Evolutionary conservation across 2,113 vertebrate species (phyloP).

Genomic region (Boulengeromyrus knoepffleri): DNA sequence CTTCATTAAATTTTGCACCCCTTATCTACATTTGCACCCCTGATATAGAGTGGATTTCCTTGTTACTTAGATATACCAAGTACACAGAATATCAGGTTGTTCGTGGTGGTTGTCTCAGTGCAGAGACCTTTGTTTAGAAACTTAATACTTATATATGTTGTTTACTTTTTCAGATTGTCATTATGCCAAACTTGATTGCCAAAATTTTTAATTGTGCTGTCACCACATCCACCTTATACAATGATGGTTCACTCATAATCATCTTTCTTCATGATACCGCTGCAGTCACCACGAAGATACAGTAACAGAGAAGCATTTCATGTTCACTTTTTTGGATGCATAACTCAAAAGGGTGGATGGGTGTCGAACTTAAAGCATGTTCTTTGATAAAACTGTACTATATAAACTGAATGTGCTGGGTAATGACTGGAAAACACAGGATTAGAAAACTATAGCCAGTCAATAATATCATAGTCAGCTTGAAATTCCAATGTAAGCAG

Average conservation of each 20-base stretch:
- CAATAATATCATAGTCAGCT: constrained; percentile 19
- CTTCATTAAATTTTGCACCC: background rate
- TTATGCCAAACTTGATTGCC: background rate
- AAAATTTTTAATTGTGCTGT: background rate
- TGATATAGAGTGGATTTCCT: background rate
- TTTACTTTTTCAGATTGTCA: background rate
- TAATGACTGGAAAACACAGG: constrained; percentile 31
- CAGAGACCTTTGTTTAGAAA: background rate
- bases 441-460: constrained; percentile 27
- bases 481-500: background rate
- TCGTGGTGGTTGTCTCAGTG: background rate
- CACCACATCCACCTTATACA: background rate
- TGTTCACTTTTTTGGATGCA: background rate
- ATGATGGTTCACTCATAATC: background rate
- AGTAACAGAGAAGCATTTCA: background rate
- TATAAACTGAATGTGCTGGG: constrained; percentile 28
- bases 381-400: constrained; percentile 6
- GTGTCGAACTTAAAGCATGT: constrained; percentile 21
- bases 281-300: background rate
- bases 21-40: background rate
- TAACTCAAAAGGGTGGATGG: background rate
- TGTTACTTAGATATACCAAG: background rate
- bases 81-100: background rate
- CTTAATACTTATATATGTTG: background rate
- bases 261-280: background rate